These are phyloP conservation scores for Halcyon senegalensis DNA, from an alignment of 2,113 vertebrate genomes.

Conservation along the genomic window DNA sequence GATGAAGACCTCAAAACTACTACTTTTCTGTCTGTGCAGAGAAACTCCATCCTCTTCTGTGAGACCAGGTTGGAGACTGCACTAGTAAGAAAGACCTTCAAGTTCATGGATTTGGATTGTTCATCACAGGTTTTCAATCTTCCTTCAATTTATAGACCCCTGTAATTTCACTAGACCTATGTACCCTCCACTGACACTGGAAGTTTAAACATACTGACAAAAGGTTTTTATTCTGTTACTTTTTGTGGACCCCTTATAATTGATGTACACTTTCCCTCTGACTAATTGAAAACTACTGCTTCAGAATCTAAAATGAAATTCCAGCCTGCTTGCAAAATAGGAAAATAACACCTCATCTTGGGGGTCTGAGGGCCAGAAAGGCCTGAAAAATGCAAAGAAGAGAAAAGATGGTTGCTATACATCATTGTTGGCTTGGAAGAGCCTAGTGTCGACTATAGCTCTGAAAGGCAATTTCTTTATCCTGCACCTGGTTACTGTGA, in stretches of 20 bases:
- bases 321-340: neutral
- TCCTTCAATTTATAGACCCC: neutral
- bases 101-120: neutral
- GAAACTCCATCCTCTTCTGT: neutral
- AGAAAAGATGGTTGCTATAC: neutral
- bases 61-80: neutral
- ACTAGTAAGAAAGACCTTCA: neutral
- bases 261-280: neutral
- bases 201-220: neutral
- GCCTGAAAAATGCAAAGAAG: neutral
- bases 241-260: neutral
- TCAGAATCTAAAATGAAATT: neutral
- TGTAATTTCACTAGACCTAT: neutral
- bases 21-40: neutral
- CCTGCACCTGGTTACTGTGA: slow-evolving; percentile 18
- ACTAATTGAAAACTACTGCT: neutral
- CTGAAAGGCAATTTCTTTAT: slow-evolving; percentile 29
- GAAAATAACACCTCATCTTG: neutral
- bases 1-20: neutral
- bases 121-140: neutral
- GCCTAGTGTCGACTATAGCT: neutral
- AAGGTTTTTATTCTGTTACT: neutral
- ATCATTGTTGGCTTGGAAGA: neutral
- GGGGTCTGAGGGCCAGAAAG: neutral
- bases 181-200: neutral